Percentiles rank a stretch among this genome's conserved stretches.
phyloP scores from a whole-genome alignment of 92 coral and sea anemone genomes.

The Montipora capitata region DNA sequence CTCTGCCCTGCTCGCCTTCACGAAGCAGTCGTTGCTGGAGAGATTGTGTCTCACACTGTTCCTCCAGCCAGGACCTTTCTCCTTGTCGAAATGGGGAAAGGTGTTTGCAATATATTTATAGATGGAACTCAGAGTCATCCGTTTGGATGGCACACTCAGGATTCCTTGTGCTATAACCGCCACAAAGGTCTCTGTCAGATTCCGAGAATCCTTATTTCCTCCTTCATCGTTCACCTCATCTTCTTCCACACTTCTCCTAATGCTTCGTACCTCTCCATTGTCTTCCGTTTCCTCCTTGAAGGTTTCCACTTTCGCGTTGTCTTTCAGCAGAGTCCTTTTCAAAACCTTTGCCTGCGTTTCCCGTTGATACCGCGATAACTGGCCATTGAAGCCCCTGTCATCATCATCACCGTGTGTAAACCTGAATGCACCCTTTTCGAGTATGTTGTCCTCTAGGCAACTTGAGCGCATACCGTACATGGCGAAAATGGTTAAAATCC shows the following conservation, averaged over 20 bases:
- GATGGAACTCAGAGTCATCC: constrained; percentile 98
- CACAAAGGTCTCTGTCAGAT: constrained; percentile 93
- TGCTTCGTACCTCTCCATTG: background rate
- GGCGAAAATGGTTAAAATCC: background rate
- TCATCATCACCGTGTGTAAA: constrained; percentile 74
- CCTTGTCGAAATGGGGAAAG: constrained; percentile 97
- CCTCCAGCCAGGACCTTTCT: constrained; percentile 99
- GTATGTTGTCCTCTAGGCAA: constrained; percentile 2
- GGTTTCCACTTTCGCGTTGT: constrained; percentile 22
- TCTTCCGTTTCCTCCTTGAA: constrained; percentile 42
- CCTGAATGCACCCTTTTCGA: constrained; percentile 70
- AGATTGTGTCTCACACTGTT: constrained; percentile 98
- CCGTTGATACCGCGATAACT: constrained; percentile 40
- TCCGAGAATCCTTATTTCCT: constrained; percentile 77
- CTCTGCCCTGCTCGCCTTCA: constrained; percentile 98
- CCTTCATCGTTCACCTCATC: constrained; percentile 64
- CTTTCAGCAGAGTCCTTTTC: constrained; percentile 13
- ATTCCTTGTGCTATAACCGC: constrained; percentile 98
- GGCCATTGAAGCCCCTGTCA: constrained; percentile 61
- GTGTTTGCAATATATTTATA: constrained; percentile 94
- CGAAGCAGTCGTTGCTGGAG: constrained; percentile 99
- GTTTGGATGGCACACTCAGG: constrained; percentile 95
- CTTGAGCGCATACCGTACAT: constrained; percentile 34
- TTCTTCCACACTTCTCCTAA: constrained; percentile 29
- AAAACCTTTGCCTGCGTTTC: constrained; percentile 34